Evolutionary conservation across 2,888 invertebrate genomes (phyloP), one percentile per base, ranked within the genome.

Genomic region (Trichacis sp.): DNA sequence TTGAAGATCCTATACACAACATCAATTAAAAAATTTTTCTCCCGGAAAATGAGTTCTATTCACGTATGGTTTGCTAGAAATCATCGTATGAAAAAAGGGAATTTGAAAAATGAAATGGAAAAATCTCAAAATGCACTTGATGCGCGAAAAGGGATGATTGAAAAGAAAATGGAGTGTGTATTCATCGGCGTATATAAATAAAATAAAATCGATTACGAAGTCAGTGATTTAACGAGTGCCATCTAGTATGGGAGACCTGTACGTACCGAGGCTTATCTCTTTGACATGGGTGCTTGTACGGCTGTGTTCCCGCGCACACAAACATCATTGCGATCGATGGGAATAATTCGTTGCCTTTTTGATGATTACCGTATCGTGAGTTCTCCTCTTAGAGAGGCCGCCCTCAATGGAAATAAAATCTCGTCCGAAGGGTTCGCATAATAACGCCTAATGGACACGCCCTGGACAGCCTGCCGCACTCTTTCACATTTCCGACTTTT

Each of bases 301-400:
- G 19, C 15, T 45, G 63, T n/a, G n/a, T n/a, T n/a, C n/a, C n/a
- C n/a, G n/a, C n/a, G n/a, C n/a, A n/a, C n/a, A n/a, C n/a, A n/a
- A n/a, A n/a, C n/a, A n/a, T n/a, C n/a, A n/a, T n/a, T n/a, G n/a
- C 69, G 76, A 76, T 78, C 79, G 78, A 79, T 79, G 77, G 60
- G 74, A 80, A 78, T 79, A 77, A 81, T 80, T 80, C 75, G 73
- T 73, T 73, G 74, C 68, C 73, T 74, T 74, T 78, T 77, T 73
- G 70, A 69, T 70, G 72, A 77, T 77, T 74, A 75, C 73, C 70
- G 68, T 73, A 72, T 70, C 73, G 69, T 65, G 66, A 57, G 60
- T 60, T 71, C 60, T 70, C 53, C 64, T 56, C 66, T 67, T 62
- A 66, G 68, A 70, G 61, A 67, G 63, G 58, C 59, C 68, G 24